These are phyloP conservation scores for Pandemis heparana DNA, from an alignment of 2,888 invertebrate genomes.

Conservation along the genomic window DNA sequence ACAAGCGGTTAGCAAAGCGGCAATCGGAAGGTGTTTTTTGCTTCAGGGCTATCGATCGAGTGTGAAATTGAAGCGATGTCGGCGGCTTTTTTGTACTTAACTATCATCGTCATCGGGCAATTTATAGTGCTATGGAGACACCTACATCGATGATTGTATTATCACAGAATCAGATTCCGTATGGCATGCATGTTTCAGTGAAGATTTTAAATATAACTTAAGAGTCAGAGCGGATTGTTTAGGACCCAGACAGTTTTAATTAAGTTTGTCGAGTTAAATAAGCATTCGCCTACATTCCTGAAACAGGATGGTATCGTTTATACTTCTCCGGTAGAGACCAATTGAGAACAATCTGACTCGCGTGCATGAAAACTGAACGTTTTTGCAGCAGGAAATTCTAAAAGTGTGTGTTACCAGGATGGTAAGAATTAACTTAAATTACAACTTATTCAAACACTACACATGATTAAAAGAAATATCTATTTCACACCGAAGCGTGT, in stretches of 20 bases:
- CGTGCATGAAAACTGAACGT: slow-evolving; percentile 44
- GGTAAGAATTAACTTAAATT: background rate
- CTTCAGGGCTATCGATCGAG: slow-evolving; percentile 24
- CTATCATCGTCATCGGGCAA: background rate
- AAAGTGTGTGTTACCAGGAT: background rate
- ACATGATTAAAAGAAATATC: too few relatives aligned
- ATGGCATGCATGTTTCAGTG: background rate
- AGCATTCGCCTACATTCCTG: slow-evolving; percentile 54
- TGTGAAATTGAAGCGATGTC: slow-evolving; percentile 27
- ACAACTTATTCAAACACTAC: background rate
- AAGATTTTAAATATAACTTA: background rate
- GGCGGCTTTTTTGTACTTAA: slow-evolving; percentile 7
- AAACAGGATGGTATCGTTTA: slow-evolving; percentile 62
- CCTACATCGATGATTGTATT: background rate
- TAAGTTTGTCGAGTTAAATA: slow-evolving; percentile 45
- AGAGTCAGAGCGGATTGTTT: slow-evolving; percentile 7
- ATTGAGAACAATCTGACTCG: slow-evolving; percentile 57
- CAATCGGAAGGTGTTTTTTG: slow-evolving; percentile 23
- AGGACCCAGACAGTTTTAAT: slow-evolving; percentile 45
- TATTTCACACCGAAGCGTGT: background rate
- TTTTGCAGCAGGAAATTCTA: background rate
- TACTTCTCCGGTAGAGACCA: slow-evolving; percentile 52
- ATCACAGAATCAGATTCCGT: background rate
- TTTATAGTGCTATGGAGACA: background rate
- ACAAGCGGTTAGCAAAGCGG: slow-evolving; percentile 18